phyloP scores from a whole-genome alignment of 2,888 invertebrate species.

The Melikaiella ostensackeni region DNA sequence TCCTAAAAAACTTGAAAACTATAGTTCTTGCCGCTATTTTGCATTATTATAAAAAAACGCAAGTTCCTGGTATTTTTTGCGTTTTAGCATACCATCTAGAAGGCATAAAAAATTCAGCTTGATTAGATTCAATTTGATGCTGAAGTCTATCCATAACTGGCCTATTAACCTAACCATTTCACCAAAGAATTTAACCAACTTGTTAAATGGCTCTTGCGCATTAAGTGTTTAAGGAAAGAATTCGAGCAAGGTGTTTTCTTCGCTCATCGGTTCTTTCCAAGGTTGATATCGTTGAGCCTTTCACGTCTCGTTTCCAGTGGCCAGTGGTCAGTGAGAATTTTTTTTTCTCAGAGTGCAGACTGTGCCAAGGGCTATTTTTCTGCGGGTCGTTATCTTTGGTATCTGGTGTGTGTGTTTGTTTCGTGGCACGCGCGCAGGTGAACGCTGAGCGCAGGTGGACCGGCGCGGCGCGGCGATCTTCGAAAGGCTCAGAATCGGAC shows the following conservation, averaged over 20 bases:
- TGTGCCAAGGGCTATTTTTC: slow-evolving; percentile 19
- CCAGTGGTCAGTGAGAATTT: not conserved
- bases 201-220: not conserved
- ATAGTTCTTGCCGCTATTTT: too few species aligned
- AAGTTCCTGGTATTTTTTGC: too few species aligned
- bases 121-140: too few species aligned
- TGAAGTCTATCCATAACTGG: too few species aligned
- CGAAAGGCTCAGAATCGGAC: slow-evolving; percentile 50
- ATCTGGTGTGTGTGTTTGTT: slow-evolving; percentile 32
- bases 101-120: too few species aligned
- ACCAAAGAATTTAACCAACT: too few species aligned
- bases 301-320: not conserved
- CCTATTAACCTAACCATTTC: too few species aligned
- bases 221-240: not conserved
- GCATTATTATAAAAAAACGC: too few species aligned
- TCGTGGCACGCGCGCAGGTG: slow-evolving; percentile 70
- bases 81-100: too few species aligned
- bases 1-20: too few species aligned
- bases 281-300: slow-evolving; percentile 41
- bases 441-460: slow-evolving; percentile 73
- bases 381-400: slow-evolving; percentile 41
- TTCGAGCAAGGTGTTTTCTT: not conserved
- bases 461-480: slow-evolving; percentile 59
- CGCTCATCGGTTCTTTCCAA: slow-evolving; percentile 37
- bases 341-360: slow-evolving; percentile 23